These are phyloP conservation scores for Hymenopus coronatus DNA, from an alignment of 2,888 invertebrate genomes.

Conservation along the genomic window DNA sequence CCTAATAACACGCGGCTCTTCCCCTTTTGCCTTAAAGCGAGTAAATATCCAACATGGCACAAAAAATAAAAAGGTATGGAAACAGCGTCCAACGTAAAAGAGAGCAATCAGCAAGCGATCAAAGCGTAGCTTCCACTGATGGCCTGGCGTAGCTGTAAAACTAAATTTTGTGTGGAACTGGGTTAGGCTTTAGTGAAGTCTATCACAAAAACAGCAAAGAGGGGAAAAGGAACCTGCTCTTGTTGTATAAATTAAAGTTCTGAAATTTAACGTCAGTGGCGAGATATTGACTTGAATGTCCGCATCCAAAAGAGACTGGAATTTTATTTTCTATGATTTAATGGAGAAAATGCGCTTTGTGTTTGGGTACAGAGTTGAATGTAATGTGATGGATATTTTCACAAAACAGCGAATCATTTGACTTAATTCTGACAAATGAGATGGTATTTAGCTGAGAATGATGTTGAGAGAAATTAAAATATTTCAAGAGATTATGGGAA, in stretches of 20 bases:
- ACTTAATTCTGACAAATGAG: too few species aligned
- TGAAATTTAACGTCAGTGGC: too few species aligned
- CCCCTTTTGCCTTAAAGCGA: not conserved
- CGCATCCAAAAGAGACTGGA: too few species aligned
- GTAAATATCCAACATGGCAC: not conserved
- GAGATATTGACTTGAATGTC: too few species aligned
- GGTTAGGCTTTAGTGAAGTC: not conserved
- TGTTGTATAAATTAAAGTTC: not conserved
- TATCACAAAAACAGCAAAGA: not conserved
- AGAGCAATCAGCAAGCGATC: not conserved
- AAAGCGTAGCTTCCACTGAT: not conserved
- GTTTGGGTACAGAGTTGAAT: too few species aligned
- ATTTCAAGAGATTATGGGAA: too few species aligned
- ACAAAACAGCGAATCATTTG: too few species aligned
- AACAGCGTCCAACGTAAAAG: not conserved
- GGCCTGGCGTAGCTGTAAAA: not conserved
- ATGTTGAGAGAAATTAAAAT: too few species aligned
- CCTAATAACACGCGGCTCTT: not conserved
- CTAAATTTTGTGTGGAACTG: not conserved
- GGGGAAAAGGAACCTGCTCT: not conserved
- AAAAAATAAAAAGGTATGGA: not conserved
- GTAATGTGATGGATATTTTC: too few species aligned
- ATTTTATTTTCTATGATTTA: too few species aligned
- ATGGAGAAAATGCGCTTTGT: too few species aligned
- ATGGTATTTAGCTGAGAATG: too few species aligned